Conservation (phyloP, 2,888 invertebrate genomes). For the Electrophaes corylata region DNA sequence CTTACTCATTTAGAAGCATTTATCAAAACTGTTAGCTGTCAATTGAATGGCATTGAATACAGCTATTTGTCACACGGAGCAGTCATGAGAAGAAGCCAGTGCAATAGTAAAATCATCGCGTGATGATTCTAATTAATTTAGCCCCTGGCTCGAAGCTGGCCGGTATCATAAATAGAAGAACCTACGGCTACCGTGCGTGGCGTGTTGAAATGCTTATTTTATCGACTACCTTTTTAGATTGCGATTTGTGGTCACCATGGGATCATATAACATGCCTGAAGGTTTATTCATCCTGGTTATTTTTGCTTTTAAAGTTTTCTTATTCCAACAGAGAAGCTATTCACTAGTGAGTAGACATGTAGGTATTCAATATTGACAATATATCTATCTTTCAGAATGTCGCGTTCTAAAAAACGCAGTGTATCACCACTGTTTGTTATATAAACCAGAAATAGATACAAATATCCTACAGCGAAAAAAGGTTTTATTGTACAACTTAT, state of each 20-base stretch:
- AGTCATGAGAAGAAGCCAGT: neutral
- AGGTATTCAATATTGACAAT: no score
- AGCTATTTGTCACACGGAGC: conserved; percentile 14
- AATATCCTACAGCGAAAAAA: no score
- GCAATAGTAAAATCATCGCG: no score
- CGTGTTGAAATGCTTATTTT: conserved; percentile 17
- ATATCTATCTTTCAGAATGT: no score
- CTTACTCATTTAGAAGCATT: no score
- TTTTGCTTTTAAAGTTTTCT: no score
- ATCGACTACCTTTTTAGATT: conserved; percentile 16
- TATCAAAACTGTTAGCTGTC: conserved; percentile 10
- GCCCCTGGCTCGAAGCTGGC: conserved; percentile 15
- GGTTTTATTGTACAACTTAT: no score
- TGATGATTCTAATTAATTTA: conserved; percentile 24
- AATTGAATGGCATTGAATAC: conserved; percentile 4
- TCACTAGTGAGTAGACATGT: no score
- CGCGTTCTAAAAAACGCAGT: no score
- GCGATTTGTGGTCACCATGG: conserved; percentile 18
- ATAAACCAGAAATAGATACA: no score
- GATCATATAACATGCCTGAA: neutral
- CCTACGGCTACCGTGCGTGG: conserved; percentile 26
- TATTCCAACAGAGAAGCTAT: no score
- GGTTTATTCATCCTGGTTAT: conserved; percentile 10
- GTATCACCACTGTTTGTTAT: no score
- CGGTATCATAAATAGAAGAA: conserved; percentile 1